A percentile compares a stretch with the other conserved stretches of the same genome.
These are phyloP conservation scores for Eupithecia subfuscata DNA, from an alignment of 2,888 invertebrate genomes.

Conservation along the genomic window DNA sequence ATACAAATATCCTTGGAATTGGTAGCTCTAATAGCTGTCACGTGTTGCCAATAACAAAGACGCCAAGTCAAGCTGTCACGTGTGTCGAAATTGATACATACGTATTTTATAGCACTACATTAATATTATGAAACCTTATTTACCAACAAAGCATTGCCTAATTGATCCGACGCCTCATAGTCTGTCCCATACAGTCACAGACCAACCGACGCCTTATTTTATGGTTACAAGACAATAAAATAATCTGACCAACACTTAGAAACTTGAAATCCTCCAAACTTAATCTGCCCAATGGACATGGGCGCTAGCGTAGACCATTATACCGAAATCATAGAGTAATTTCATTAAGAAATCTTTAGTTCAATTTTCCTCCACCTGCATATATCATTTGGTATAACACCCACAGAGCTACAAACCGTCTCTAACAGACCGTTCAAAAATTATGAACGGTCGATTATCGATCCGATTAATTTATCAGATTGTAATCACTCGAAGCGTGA, in stretches of 20 bases:
- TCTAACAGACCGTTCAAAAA: conserved; percentile 74
- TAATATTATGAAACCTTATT: too few species aligned
- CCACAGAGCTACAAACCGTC: conserved; percentile 42
- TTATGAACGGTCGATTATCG: conserved; percentile 77
- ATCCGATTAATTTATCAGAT: conserved; percentile 82
- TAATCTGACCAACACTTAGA: conserved; percentile 22
- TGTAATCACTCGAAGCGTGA: conserved; percentile 64
- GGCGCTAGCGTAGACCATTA: not conserved
- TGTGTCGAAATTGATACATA: too few species aligned
- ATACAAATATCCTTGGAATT: too few species aligned
- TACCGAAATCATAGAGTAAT: not conserved
- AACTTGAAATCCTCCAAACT: conserved; percentile 3
- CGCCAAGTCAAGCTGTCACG: too few species aligned
- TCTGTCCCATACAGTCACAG: not conserved
- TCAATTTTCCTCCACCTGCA: not conserved
- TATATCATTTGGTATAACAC: conserved; percentile 11
- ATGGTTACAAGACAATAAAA: conserved; percentile 22
- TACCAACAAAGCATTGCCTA: not conserved
- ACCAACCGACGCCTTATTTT: conserved; percentile 4
- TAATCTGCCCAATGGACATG: not conserved
- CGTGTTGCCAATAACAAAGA: too few species aligned
- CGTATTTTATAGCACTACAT: too few species aligned
- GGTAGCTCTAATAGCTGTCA: too few species aligned
- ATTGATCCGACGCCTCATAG: conserved; percentile 11
- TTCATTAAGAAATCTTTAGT: not conserved